Evolutionary conservation across 2,113 vertebrate species (phyloP), one percentile per base, ranked within the genome.

Genomic region (Synchiropus splendidus): DNA sequence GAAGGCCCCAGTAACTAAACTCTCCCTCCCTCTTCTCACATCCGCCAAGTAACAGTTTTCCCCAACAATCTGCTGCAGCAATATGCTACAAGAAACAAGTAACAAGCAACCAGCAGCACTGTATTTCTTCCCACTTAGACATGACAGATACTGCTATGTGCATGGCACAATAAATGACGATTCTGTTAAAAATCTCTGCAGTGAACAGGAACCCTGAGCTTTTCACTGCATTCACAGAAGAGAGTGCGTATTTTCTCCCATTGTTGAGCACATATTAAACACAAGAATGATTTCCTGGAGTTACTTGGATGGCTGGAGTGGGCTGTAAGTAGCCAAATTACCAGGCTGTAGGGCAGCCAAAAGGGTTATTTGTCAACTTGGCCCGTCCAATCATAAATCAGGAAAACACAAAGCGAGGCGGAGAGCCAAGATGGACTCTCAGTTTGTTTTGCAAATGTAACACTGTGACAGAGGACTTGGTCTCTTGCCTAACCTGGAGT

Each of bases 331-430:
- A 59, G 63, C 40, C 42, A 74, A 70, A 73, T 68, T 70, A 65
- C 30, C 57, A 58, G 71, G 71, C 71, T 70, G 72, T 57, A 66
- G 55, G 41, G 51, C 62, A 52, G 50, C 65, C 65, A 65, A 64
- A 57, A 58, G 52, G 16, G 40, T 69, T 75, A 58, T 74, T 74
- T 80, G 72, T 79, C 67, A 67, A 75, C 70, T 70, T 58, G 57
- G 69, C 65, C 55, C 16, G 63, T 36, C 8, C 8, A 51, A 61
- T 49, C 50, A 75, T 80, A 75, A 72, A 80, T 78, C 54, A 57
- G 42, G 55, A 40, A 27, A n/a, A 39, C 59, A 73, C 74, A 78
- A 73, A 70, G 62, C 62, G 40, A 45, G 71, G 67, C 73, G 54
- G 31, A 17, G 42, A 10, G 64, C 75, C 75, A 75, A 67, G 40